A percentile compares a stretch with the other conserved stretches of the same genome.
Conservation (phyloP, 2,888 invertebrate genomes). For the Pollenia angustigena region DNA sequence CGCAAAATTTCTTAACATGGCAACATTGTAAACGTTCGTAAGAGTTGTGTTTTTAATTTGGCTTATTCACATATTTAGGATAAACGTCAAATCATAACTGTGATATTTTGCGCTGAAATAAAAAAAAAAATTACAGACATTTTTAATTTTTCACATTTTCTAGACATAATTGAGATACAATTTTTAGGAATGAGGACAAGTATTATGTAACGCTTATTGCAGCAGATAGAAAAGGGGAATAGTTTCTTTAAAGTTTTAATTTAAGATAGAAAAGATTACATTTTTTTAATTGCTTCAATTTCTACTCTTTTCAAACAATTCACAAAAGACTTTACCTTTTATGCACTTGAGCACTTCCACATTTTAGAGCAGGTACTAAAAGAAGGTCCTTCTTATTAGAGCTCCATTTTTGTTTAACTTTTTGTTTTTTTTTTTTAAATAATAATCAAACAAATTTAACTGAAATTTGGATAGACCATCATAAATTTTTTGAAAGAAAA, state of each 20-base stretch:
- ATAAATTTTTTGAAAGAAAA: conserved; percentile 35
- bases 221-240: no score
- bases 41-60: conserved; percentile 61
- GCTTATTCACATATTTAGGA: conserved; percentile 65
- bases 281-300: no score
- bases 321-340: no score
- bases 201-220: neutral
- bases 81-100: conserved; percentile 62
- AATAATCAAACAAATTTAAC: neutral
- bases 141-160: conserved; percentile 63
- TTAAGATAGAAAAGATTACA: no score
- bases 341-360: no score
- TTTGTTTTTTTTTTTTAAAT: neutral
- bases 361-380: no score
- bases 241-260: no score
- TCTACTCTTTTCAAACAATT: no score
- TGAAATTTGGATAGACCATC: conserved; percentile 37
- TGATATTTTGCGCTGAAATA: conserved; percentile 48
- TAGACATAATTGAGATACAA: conserved; percentile 49
- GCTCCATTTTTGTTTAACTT: neutral
- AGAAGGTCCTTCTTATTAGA: neutral
- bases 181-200: conserved; percentile 13
- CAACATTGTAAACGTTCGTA: neutral
- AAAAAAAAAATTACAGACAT: conserved; percentile 39
- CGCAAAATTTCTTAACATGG: conserved; percentile 2